phyloP scores from a whole-genome alignment of 2,888 invertebrate genomes.

The Antheraea assamensis region DNA sequence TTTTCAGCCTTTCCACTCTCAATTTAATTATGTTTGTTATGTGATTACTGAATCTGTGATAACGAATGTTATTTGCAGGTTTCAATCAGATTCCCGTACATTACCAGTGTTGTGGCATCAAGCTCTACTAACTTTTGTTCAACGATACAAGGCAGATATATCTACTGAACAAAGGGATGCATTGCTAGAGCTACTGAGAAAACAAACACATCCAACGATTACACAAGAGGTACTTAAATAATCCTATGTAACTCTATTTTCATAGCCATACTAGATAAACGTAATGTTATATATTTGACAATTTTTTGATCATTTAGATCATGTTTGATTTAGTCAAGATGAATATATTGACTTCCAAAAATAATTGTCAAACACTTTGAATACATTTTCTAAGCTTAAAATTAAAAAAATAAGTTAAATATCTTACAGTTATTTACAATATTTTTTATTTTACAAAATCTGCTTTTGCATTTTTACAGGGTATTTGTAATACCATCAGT shows the following conservation, averaged over 20 bases:
- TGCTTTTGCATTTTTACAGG: too few species aligned
- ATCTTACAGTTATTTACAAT: too few species aligned
- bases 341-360: background rate
- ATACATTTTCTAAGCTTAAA: too few species aligned
- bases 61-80: conserved; percentile 77
- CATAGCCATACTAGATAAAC: too few species aligned
- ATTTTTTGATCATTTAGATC: background rate
- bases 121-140: conserved; percentile 94
- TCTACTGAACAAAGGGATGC: conserved; percentile 96
- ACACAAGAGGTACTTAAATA: conserved; percentile 82
- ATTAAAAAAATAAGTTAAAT: too few species aligned
- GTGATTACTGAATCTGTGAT: background rate
- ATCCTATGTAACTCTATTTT: background rate
- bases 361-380: background rate
- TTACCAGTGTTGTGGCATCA: conserved; percentile 99
- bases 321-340: background rate
- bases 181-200: conserved; percentile 88
- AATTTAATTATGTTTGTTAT: background rate
- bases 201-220: conserved; percentile 87
- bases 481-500: too few species aligned
- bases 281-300: background rate
- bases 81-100: conserved; percentile 90
- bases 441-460: too few species aligned
- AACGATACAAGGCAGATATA: conserved; percentile 97
- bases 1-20: too few species aligned